Percentiles rank a stretch among this genome's conserved stretches.
These are phyloP conservation scores for Cephus sareptanus DNA, from an alignment of 2,888 invertebrate species.

Conservation along the genomic window DNA sequence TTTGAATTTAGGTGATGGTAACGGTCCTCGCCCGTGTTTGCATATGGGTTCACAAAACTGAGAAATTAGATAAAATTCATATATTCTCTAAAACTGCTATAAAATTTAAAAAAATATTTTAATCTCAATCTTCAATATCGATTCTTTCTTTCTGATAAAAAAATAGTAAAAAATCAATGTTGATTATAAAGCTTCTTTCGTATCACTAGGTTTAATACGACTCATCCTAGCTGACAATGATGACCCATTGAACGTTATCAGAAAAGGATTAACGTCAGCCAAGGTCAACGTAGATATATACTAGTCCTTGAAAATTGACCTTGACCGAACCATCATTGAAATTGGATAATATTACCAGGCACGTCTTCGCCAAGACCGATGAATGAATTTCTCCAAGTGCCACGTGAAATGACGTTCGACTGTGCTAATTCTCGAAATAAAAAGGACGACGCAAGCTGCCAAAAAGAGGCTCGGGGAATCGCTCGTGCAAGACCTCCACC, in stretches of 20 bases:
- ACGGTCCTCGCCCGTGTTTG: not conserved
- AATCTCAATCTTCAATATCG: not conserved
- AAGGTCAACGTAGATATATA: not conserved
- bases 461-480: not conserved
- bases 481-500: not conserved
- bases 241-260: not conserved
- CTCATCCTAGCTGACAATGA: not conserved
- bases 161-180: not conserved
- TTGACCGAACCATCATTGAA: not conserved
- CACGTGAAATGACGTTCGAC: not conserved
- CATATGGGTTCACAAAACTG: not conserved
- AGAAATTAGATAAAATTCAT: not conserved
- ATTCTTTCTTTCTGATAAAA: not conserved
- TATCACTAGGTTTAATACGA: no score
- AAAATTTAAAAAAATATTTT: not conserved
- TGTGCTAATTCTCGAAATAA: conserved; percentile 5
- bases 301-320: not conserved
- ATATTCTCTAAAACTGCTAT: not conserved
- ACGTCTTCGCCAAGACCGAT: not conserved
- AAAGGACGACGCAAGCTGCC: not conserved
- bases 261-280: not conserved
- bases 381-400: not conserved
- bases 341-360: not conserved
- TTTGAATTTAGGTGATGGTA: not conserved
- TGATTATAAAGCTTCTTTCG: not conserved